Conservation (phyloP, 2,888 invertebrate genomes). For the Germaria angustata region DNA sequence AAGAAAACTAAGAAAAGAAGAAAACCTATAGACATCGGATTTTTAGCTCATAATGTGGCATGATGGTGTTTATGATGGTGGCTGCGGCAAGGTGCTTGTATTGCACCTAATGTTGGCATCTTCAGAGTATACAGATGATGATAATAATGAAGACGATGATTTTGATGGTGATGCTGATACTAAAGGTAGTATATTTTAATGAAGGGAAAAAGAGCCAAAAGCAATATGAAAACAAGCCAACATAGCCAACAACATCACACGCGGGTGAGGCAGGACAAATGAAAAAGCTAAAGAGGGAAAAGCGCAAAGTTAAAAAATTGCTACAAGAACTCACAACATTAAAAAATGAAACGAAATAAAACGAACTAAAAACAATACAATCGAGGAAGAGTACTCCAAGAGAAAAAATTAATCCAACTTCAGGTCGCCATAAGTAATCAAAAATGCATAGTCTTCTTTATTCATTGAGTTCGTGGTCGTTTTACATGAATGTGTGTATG, state of each 20-base stretch:
- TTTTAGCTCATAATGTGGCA: conserved; percentile 51
- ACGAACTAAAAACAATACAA: no score
- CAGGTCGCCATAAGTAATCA: conserved; percentile 48
- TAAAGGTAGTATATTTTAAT: conserved; percentile 66
- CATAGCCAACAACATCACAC: neutral
- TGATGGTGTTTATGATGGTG: conserved; percentile 61
- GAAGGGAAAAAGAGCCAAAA: conserved; percentile 70
- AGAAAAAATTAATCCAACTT: conserved; percentile 39
- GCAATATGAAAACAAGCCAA: conserved; percentile 52
- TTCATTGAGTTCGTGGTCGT: conserved; percentile 34
- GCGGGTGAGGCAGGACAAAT: neutral
- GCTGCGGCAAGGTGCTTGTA: conserved; percentile 68
- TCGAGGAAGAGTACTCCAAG: no score
- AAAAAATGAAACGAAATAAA: neutral
- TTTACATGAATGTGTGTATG: conserved; percentile 31
- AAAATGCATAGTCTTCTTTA: conserved; percentile 27
- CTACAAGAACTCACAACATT: conserved; percentile 10
- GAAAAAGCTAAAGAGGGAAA: conserved; percentile 32
- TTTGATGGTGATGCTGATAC: conserved; percentile 58
- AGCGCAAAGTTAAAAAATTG: conserved; percentile 38
- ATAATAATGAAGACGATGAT: conserved; percentile 50
- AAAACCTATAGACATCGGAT: conserved; percentile 25
- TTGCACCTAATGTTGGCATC: conserved; percentile 33
- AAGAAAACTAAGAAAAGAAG: neutral
- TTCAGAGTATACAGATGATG: conserved; percentile 24